These are phyloP conservation scores for Helicoverpa armigera DNA, from an alignment of 1,140 invertebrate species.

Conservation along the genomic window DNA sequence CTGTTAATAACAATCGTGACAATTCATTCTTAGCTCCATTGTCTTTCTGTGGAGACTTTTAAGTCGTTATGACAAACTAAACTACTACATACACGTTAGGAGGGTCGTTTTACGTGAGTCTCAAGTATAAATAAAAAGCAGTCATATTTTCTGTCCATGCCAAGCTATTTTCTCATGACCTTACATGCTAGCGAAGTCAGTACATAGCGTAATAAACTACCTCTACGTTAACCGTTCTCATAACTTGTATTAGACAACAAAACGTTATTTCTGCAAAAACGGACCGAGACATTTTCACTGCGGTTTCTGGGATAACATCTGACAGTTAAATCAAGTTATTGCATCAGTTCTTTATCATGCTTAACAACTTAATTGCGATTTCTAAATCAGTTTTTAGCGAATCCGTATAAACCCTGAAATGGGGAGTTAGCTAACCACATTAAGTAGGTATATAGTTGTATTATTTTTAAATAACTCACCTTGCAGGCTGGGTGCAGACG, in stretches of 20 bases:
- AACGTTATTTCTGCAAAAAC: background rate
- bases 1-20: conserved; percentile 22
- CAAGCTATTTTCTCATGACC: conserved; percentile 38
- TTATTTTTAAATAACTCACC: conserved; percentile 59
- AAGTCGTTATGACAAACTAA: conserved; percentile 23
- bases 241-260: conserved; percentile 15
- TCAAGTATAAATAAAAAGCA: conserved; percentile 18
- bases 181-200: conserved; percentile 10
- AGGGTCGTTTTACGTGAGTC: conserved; percentile 14
- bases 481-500: conserved; percentile 77
- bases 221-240: background rate
- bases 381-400: background rate
- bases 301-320: background rate
- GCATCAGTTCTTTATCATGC: too few relatives aligned
- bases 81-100: conserved; percentile 2
- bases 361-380: too few relatives aligned
- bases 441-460: background rate
- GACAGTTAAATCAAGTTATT: too few relatives aligned
- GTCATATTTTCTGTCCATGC: conserved; percentile 4
- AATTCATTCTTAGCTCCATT: conserved; percentile 19
- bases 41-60: conserved; percentile 16
- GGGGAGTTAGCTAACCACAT: too few relatives aligned
- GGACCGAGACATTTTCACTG: background rate
- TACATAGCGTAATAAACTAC: conserved; percentile 20
- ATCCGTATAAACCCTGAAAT: too few relatives aligned